These are phyloP conservation scores for Sebastes steindachneri DNA, from an alignment of 2,797 vertebrate species.

Conservation along the genomic window DNA sequence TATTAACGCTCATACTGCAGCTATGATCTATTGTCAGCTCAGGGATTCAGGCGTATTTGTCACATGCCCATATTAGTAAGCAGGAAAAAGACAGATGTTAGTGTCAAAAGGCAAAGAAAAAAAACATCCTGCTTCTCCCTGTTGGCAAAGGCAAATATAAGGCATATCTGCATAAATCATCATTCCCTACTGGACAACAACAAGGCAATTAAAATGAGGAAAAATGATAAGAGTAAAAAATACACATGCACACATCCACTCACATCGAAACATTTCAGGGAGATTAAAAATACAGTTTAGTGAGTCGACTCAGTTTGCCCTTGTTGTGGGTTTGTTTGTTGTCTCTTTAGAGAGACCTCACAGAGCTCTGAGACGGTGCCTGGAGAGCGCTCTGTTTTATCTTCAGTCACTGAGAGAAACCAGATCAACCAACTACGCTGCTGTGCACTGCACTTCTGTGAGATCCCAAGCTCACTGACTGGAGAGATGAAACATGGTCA, in stretches of 20 bases:
- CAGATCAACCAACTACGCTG: not conserved
- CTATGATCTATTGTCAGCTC: not conserved
- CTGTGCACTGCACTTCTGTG: not conserved
- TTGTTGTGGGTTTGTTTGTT: conserved; percentile 30
- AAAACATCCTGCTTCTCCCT: not conserved
- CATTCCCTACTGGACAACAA: not conserved
- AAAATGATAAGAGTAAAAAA: not conserved
- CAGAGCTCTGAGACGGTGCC: not conserved
- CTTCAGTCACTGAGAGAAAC: conserved; percentile 20
- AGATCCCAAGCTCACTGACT: not conserved
- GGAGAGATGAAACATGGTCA: conserved; percentile 10
- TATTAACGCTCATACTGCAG: not conserved
- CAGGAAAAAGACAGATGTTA: not conserved
- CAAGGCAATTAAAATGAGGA: not conserved
- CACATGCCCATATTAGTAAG: not conserved
- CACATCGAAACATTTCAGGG: not conserved
- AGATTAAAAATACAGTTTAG: not conserved
- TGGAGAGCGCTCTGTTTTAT: conserved; percentile 15
- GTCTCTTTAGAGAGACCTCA: conserved; percentile 23
- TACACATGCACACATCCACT: not conserved
- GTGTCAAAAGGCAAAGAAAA: not conserved
- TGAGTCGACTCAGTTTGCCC: conserved; percentile 3
- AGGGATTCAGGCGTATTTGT: not conserved
- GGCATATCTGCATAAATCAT: not conserved
- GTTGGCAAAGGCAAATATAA: not conserved